These are phyloP conservation scores for Henricia sp. DNA, from an alignment of 53 echinoderm and acorn worm genomes.

Conservation along the genomic window DNA sequence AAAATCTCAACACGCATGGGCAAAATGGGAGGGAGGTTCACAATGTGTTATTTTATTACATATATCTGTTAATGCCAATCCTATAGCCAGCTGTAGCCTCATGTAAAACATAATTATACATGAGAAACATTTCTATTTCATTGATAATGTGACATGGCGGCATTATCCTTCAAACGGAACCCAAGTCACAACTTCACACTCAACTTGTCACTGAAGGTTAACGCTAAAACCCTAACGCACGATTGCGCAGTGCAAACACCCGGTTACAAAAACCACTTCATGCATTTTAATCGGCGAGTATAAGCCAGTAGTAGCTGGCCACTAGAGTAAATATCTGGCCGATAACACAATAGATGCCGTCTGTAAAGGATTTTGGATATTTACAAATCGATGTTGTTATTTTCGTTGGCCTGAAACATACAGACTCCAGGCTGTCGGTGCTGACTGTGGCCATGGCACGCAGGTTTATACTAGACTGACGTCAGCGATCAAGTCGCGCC, in stretches of 20 bases:
- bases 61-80: no score
- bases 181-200: constrained; percentile 8
- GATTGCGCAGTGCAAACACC: constrained; percentile 21
- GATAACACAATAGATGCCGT: constrained; percentile 10
- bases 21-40: no score
- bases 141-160: no score
- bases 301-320: constrained; percentile 22
- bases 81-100: no score
- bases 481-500: not conserved
- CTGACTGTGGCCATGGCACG: constrained; percentile 33
- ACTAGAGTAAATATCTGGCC: constrained; percentile 26
- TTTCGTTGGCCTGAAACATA: constrained; percentile 34
- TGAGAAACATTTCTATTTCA: no score
- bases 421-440: constrained; percentile 28
- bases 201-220: not conserved
- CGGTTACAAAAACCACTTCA: constrained; percentile 24
- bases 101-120: no score
- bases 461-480: constrained; percentile 13
- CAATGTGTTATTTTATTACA: no score
- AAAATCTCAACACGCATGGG: no score
- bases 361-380: constrained; percentile 1
- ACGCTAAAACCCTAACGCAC: constrained; percentile 30
- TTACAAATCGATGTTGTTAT: constrained; percentile 55
- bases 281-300: constrained; percentile 7
- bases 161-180: no score